Evolutionary conservation across 2,113 vertebrate genomes (phyloP).

Genomic region (Gambusia holbrooki): DNA sequence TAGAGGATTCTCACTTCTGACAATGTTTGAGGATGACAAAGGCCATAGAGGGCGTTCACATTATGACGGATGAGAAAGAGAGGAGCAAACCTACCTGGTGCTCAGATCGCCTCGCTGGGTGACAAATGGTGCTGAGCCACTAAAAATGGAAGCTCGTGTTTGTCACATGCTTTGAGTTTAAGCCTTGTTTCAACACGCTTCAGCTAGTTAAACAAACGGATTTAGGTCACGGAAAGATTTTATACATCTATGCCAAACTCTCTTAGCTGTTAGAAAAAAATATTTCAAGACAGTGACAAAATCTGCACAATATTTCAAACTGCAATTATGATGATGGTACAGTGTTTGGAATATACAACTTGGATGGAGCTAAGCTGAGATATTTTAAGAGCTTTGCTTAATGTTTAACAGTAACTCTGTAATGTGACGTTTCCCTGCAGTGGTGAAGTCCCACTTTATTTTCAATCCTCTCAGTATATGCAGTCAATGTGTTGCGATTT

Average conservation of each 20-base stretch:
- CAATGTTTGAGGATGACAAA: background rate
- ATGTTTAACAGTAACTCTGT: background rate
- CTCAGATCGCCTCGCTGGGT: background rate
- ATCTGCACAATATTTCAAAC: background rate
- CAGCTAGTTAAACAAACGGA: background rate
- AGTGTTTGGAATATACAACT: background rate
- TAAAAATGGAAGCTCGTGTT: background rate
- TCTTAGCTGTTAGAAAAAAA: slow-evolving; percentile 6
- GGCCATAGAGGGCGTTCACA: background rate
- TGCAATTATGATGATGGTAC: background rate
- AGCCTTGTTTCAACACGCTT: slow-evolving; percentile 10
- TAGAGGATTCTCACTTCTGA: background rate
- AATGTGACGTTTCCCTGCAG: background rate
- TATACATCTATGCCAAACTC: slow-evolving; percentile 18
- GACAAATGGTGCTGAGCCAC: background rate
- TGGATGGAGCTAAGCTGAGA: background rate
- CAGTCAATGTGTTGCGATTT: background rate
- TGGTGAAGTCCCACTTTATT: background rate
- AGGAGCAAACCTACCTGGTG: background rate
- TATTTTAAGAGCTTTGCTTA: background rate
- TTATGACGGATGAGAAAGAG: background rate
- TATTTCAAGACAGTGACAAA: background rate
- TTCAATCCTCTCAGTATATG: background rate
- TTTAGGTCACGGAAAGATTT: slow-evolving; percentile 18
- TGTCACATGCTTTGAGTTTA: background rate